Evolutionary conservation across 2,888 invertebrate species (phyloP).

Genomic region (Halictus quadricinctus): DNA sequence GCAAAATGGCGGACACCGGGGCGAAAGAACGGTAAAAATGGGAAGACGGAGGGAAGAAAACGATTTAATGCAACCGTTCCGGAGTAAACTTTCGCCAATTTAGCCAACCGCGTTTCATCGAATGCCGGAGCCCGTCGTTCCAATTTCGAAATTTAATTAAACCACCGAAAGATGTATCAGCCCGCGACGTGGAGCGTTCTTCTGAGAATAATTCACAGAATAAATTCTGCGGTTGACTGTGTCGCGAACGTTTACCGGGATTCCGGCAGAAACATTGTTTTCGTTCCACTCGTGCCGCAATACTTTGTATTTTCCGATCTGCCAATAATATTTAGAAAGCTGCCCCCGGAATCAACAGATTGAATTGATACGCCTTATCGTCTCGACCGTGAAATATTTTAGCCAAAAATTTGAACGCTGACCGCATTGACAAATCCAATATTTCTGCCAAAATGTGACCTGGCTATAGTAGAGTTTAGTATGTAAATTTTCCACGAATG

Average conservation of each 20-base stretch:
- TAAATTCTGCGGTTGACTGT: slow-evolving; percentile 12
- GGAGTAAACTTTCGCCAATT: slow-evolving; percentile 3
- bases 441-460: no score
- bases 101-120: not conserved
- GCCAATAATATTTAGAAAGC: not conserved
- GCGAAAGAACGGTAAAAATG: not conserved
- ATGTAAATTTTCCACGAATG: no score
- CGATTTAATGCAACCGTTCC: slow-evolving; percentile 10
- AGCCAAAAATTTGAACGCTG: not conserved
- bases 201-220: slow-evolving; percentile 23
- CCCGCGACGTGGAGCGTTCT: slow-evolving; percentile 1
- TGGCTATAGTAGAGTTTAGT: no score
- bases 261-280: not conserved
- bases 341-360: not conserved
- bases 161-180: slow-evolving; percentile 24
- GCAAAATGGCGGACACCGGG: not conserved
- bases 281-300: not conserved
- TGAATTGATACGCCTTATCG: no score
- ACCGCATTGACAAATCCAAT: no score
- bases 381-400: not conserved
- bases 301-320: not conserved
- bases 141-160: slow-evolving; percentile 38
- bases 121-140: not conserved
- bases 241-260: not conserved
- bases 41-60: not conserved